phyloP scores from a whole-genome alignment of 2,113 vertebrate species.

The Pelecanoides urinatrix region DNA sequence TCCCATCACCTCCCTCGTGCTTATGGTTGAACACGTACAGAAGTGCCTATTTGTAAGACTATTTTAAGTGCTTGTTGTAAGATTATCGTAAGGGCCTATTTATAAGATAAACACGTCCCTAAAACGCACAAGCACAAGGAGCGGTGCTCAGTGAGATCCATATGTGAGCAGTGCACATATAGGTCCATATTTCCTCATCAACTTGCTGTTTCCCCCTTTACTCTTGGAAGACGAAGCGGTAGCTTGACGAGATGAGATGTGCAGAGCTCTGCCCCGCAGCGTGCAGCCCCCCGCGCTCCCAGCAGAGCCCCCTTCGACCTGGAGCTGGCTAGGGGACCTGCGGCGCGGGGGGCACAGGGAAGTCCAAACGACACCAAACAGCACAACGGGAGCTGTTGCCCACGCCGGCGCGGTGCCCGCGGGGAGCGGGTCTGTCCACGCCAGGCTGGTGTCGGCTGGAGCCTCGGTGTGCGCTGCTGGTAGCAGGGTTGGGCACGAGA shows the following conservation, averaged over 20 bases:
- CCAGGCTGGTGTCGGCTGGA: background rate
- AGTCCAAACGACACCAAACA: background rate
- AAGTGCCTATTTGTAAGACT: background rate
- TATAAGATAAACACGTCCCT: background rate
- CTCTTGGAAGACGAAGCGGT: background rate
- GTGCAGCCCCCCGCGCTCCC: background rate
- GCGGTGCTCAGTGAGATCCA: background rate
- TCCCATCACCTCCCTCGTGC: background rate
- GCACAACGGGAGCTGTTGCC: background rate
- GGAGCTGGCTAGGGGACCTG: background rate
- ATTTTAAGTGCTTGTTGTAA: background rate
- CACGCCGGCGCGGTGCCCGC: rapidly evolving
- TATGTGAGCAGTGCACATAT: background rate
- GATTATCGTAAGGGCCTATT: background rate
- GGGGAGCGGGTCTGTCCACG: background rate
- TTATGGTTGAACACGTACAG: background rate
- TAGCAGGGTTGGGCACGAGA: background rate
- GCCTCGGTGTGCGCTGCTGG: rapidly evolving
- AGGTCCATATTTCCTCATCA: background rate
- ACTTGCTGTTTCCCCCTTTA: background rate
- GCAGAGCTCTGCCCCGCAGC: background rate
- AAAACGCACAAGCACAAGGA: background rate
- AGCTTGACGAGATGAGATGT: background rate
- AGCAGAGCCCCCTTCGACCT: rapidly evolving
- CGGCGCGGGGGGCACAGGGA: no score